Conservation (phyloP, 2,113 vertebrate species). For the Amia ocellicauda region DNA sequence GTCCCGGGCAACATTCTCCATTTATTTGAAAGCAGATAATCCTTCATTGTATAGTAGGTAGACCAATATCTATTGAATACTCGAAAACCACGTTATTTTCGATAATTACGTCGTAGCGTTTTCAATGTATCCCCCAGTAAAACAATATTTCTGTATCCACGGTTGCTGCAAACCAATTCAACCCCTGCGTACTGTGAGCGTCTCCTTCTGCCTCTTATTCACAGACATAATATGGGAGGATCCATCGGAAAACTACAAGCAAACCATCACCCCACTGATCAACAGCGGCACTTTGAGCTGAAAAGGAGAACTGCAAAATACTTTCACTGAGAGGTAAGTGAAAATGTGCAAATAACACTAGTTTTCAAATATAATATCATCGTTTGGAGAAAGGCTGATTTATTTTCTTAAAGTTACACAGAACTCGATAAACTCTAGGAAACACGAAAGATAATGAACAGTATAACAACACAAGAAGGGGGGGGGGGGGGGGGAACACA, state of each 20-base stretch:
- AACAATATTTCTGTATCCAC: not conserved
- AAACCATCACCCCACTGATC: conserved; percentile 49
- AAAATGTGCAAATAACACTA: no score
- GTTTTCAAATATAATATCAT: no score
- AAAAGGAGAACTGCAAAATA: conserved; percentile 62
- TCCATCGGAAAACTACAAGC: not conserved
- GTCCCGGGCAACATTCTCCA: not conserved
- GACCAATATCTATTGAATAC: no score
- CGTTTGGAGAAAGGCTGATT: no score
- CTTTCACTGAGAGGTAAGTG: no score
- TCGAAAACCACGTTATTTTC: not conserved
- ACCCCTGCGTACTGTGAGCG: not conserved
- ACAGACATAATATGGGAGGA: conserved; percentile 7
- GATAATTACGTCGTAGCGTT: not conserved
- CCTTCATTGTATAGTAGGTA: no score
- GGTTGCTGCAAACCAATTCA: not conserved
- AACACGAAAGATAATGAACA: no score
- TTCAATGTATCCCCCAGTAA: not conserved
- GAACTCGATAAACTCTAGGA: no score
- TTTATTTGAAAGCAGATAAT: no score
- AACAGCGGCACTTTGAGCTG: conserved; percentile 84
- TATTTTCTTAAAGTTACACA: no score
- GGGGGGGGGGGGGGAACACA: no score
- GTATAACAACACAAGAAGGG: no score
- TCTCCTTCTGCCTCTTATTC: not conserved